phyloP scores from a whole-genome alignment of 2,888 invertebrate genomes.

The Sminthurides aquaticus region DNA sequence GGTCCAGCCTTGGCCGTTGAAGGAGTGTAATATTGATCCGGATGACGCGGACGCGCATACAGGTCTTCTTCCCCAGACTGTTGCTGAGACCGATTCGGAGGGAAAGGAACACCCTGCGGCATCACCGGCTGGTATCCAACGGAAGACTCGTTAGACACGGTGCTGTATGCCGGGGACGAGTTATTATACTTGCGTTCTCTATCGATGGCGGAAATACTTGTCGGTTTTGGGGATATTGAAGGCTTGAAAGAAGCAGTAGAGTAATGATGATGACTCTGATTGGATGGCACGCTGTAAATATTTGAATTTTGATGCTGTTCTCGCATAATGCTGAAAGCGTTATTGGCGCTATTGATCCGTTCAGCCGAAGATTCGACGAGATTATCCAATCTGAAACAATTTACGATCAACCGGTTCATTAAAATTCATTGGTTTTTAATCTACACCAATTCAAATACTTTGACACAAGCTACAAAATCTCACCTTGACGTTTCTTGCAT shows the following conservation, averaged over 20 bases:
- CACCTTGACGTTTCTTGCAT: slow-evolving; percentile 40
- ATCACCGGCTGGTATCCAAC: slow-evolving; percentile 26
- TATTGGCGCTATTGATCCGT: slow-evolving; percentile 39
- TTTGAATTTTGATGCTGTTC: slow-evolving; percentile 34
- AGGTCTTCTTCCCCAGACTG: slow-evolving; percentile 32
- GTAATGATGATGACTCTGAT: slow-evolving; percentile 12
- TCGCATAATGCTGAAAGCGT: slow-evolving; percentile 41
- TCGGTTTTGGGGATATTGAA: slow-evolving; percentile 39
- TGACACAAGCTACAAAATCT: background rate
- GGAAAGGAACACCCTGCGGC: slow-evolving; percentile 10
- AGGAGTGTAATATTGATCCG: slow-evolving; percentile 37
- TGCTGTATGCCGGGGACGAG: slow-evolving; percentile 40
- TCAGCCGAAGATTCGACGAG: slow-evolving; percentile 41
- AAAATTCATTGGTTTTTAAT: no score
- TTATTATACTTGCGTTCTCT: slow-evolving; percentile 39
- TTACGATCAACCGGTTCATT: background rate
- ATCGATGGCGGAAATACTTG: slow-evolving; percentile 23
- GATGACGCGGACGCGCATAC: slow-evolving; percentile 38
- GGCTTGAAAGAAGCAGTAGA: slow-evolving; percentile 35
- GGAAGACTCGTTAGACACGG: slow-evolving; percentile 40
- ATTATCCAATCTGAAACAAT: slow-evolving; percentile 34
- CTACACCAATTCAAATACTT: no score
- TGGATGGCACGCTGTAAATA: slow-evolving; percentile 16
- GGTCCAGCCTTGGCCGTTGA: slow-evolving; percentile 32
- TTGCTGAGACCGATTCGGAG: background rate